phyloP scores from a whole-genome alignment of 2,888 invertebrate species.

The Cephus nigrinus region DNA sequence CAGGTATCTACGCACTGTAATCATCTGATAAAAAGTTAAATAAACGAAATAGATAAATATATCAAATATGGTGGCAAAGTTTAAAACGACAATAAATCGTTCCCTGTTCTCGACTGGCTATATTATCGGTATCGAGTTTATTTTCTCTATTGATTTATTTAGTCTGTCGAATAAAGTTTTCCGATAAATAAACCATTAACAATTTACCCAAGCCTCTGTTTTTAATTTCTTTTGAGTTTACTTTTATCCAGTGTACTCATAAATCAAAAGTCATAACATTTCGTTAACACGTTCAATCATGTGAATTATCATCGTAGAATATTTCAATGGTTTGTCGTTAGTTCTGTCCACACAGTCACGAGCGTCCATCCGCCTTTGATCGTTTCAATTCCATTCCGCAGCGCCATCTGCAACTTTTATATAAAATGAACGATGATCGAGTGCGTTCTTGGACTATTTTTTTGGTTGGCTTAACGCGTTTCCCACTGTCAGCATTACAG shows the following conservation, averaged over 20 bases:
- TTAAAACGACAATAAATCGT: background rate
- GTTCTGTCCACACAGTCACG: background rate
- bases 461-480: background rate
- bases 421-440: background rate
- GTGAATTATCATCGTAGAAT: background rate
- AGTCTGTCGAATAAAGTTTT: background rate
- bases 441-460: background rate
- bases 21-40: background rate
- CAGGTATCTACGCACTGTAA: background rate
- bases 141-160: background rate
- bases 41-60: background rate
- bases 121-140: background rate
- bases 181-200: background rate
- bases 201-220: background rate
- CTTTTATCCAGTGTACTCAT: background rate
- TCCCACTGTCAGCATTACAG: background rate
- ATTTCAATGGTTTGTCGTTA: background rate
- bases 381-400: background rate
- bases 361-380: background rate
- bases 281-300: background rate
- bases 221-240: background rate
- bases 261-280: background rate
- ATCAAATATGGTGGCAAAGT: background rate
- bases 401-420: background rate
- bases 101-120: background rate